phyloP scores from a whole-genome alignment of 2,113 vertebrate genomes.

The Mormoops blainvillei region DNA sequence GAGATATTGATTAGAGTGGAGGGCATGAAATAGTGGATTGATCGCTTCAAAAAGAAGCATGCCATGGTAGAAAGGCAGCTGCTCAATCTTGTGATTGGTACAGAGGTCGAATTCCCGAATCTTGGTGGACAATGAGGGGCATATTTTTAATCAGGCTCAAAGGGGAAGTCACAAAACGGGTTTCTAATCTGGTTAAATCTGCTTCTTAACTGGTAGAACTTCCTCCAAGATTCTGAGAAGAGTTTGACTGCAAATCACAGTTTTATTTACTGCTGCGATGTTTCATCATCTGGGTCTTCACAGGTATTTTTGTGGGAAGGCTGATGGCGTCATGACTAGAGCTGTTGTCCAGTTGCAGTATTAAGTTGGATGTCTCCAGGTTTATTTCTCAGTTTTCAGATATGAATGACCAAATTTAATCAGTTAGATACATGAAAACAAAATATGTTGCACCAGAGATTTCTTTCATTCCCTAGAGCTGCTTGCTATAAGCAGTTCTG shows the following conservation, averaged over 20 bases:
- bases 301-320: not conserved
- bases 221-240: not conserved
- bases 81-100: not conserved
- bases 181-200: not conserved
- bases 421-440: not conserved
- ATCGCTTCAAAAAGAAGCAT: not conserved
- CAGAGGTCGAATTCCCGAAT: not conserved
- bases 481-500: not conserved
- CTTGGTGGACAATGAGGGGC: not conserved
- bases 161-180: not conserved
- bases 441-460: not conserved
- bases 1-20: not conserved
- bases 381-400: conserved; percentile 36
- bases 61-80: not conserved
- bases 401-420: not conserved
- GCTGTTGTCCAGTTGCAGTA: not conserved
- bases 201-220: not conserved
- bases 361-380: not conserved
- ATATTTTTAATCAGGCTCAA: not conserved
- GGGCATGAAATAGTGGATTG: not conserved
- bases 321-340: not conserved
- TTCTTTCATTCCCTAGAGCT: not conserved
- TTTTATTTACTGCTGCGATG: not conserved
- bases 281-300: not conserved
- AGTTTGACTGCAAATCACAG: not conserved